These are phyloP conservation scores for Pholis gunnellus DNA, from an alignment of 2,113 vertebrate species.

Conservation along the genomic window DNA sequence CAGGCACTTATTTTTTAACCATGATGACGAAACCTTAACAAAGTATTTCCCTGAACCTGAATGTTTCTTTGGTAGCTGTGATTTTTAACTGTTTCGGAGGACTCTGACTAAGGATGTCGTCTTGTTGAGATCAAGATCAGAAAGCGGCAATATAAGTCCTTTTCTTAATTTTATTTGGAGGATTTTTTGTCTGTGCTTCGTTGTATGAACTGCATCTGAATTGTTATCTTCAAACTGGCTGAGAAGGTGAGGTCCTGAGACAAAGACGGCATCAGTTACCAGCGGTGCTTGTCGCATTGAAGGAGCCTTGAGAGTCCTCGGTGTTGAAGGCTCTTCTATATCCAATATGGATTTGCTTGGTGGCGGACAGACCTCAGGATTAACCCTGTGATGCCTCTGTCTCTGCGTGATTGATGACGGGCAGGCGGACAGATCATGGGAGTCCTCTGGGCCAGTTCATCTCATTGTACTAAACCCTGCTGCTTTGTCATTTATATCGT, in stretches of 20 bases:
- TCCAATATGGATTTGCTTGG: neutral
- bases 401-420: neutral
- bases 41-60: neutral
- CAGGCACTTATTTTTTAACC: neutral
- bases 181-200: no score
- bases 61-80: neutral
- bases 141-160: no score
- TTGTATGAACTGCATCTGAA: neutral
- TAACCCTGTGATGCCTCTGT: neutral
- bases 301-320: neutral
- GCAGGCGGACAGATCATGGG: neutral
- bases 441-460: conserved; percentile 3
- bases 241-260: neutral
- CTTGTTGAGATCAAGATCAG: no score
- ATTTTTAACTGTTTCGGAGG: neutral
- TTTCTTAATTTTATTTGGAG: no score
- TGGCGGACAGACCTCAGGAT: neutral
- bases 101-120: no score
- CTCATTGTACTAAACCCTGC: neutral
- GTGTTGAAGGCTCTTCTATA: neutral
- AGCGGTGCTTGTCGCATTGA: neutral
- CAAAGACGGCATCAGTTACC: neutral
- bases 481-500: neutral
- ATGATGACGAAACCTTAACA: no score
- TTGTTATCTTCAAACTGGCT: neutral